phyloP scores from a whole-genome alignment of 2,797 vertebrate species.

The Pagetopsis macropterus region DNA sequence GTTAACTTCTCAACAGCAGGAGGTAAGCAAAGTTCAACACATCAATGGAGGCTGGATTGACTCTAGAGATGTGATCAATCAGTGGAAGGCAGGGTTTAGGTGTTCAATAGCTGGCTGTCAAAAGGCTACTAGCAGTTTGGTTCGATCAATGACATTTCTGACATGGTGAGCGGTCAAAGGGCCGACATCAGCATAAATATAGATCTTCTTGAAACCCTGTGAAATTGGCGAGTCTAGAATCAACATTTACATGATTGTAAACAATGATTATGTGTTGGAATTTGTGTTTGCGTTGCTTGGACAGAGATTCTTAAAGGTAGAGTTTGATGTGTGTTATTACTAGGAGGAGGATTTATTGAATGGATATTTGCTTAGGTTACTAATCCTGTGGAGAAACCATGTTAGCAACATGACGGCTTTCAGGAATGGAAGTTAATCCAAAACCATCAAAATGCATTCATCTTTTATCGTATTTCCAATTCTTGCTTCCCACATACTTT shows the following conservation, averaged over 20 bases:
- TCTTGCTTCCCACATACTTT: conserved; percentile 8
- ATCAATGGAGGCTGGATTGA: conserved; percentile 62
- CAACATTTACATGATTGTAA: not conserved
- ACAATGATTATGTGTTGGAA: conserved; percentile 1
- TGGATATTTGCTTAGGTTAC: not conserved
- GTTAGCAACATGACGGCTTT: not conserved
- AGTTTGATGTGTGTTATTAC: not conserved
- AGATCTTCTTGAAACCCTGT: conserved; percentile 30
- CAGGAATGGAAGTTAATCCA: not conserved
- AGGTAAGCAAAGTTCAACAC: conserved; percentile 77
- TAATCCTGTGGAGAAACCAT: conserved; percentile 1
- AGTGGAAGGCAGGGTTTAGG: conserved; percentile 50
- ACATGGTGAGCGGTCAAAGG: conserved; percentile 41
- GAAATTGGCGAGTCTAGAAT: conserved; percentile 16
- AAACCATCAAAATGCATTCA: conserved; percentile 13
- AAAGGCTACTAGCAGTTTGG: conserved; percentile 41
- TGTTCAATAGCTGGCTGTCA: conserved; percentile 56
- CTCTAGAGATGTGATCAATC: conserved; percentile 69
- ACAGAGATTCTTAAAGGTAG: not conserved
- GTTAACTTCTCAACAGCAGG: conserved; percentile 58
- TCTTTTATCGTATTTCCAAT: conserved; percentile 38
- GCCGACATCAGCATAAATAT: conserved; percentile 46
- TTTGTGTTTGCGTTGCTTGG: not conserved
- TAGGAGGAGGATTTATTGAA: not conserved
- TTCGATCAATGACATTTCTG: conserved; percentile 49